Evolutionary conservation across 2,797 vertebrate species (phyloP), one percentile per base, ranked within the genome.

Genomic region (Scolopax bukidnonensis): DNA sequence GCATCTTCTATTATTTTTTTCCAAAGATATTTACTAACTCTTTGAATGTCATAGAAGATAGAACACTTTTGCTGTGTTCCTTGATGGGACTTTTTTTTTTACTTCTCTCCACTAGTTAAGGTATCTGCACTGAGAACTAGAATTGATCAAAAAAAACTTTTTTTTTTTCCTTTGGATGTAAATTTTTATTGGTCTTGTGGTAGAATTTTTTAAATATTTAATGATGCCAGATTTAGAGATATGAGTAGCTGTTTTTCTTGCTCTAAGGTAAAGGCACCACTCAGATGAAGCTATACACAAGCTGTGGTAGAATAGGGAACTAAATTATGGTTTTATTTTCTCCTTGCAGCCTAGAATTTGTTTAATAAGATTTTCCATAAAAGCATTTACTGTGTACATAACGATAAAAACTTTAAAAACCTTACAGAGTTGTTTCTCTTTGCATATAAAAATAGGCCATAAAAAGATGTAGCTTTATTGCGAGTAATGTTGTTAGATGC

Each of bases 281-380:
- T 56, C 56, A 60, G 56, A 51, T 30, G 24, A 65, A 84, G 25
- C 25, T 90, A 69, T n/a, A 40, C 20, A 54, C 1, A 1, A 54
- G 6, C 19, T 69, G 15, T 51, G 38, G 17, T 54, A 83, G 75
- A 90, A 47, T 8, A 84, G 12, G 33, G 23, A 95, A 80, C 1
- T 69, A 84, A 90, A 94, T 81, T 57, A 65, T 48, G 27, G 4
- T 25, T 86, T 78, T 73, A 64, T 95, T 88, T 84, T 57, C 21
- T 90, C 80, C 40, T 69, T 68, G 18, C 67, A 91, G 54, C 15
- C 32, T 89, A 32, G 33, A 87, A 87, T 64, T 82, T 90, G n/a
- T 76, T 91, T 86, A 84, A 87, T 84, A 84, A 69, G 45, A 74
- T 84, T 93, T 91, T 69, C 38, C 17, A 78, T 88, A 73, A 91